Conservation (phyloP, 1,140 invertebrate species). For the Chrysopa pallens region DNA sequence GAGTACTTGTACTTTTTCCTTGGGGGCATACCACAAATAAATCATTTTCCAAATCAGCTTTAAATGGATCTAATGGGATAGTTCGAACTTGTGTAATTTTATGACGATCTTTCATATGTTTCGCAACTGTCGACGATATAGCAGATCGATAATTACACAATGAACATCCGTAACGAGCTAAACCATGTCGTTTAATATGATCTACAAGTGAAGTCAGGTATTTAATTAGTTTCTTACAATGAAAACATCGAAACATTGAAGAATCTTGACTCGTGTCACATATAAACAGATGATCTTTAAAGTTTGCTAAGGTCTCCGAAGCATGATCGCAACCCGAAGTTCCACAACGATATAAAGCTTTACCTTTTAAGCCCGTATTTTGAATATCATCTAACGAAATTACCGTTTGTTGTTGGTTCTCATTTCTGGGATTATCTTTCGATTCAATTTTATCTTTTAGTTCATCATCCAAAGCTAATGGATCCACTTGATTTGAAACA, state of each 20-base stretch:
- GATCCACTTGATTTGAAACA: no score
- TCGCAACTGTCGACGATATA: constrained; percentile 17
- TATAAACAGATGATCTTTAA: constrained; percentile 28
- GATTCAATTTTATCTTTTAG: no score
- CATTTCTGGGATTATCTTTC: no score
- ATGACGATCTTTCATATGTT: constrained; percentile 36
- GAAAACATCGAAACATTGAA: constrained; percentile 24
- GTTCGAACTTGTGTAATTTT: constrained; percentile 22
- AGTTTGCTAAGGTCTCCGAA: constrained; percentile 11
- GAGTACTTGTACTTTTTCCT: constrained; percentile 2
- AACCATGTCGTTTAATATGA: constrained; percentile 19
- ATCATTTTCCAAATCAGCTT: constrained; percentile 27
- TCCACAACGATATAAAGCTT: constrained; percentile 30
- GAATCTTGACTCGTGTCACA: constrained; percentile 16
- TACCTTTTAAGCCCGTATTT: constrained; percentile 9
- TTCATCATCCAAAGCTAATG: no score
- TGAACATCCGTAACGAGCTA: constrained; percentile 34
- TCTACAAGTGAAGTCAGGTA: constrained; percentile 19
- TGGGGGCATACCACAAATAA: constrained; percentile 30
- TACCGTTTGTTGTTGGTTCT: not conserved
- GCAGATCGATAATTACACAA: constrained; percentile 19
- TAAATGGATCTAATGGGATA: constrained; percentile 29
- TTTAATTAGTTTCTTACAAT: constrained; percentile 26
- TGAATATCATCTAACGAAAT: not conserved
- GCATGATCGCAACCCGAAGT: constrained; percentile 20